phyloP scores from a whole-genome alignment of 2,113 vertebrate species.

The Passer domesticus region DNA sequence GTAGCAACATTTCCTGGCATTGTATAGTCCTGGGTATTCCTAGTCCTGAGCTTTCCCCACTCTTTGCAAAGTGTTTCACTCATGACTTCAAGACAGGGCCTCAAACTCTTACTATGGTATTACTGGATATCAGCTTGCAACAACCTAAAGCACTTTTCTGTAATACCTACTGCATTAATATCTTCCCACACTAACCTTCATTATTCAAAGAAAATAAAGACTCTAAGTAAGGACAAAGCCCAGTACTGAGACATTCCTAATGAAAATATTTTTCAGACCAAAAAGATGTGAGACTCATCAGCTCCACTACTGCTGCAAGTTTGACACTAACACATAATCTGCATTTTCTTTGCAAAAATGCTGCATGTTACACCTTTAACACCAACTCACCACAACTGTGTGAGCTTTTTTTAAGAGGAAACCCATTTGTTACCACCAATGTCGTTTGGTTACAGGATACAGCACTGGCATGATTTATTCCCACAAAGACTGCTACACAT shows the following conservation, averaged over 20 bases:
- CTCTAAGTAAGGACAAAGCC: not conserved
- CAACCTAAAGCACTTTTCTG: not conserved
- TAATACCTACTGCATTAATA: not conserved
- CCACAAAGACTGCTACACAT: conserved; percentile 96
- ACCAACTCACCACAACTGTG: not conserved
- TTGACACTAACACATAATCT: not conserved
- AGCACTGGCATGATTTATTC: conserved; percentile 97
- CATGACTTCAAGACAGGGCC: not conserved
- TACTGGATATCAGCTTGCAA: not conserved
- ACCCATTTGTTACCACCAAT: not conserved
- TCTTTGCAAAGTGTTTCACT: not conserved
- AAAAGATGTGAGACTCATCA: not conserved
- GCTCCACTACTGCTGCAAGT: not conserved
- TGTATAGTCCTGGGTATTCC: not conserved
- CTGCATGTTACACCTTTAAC: not conserved
- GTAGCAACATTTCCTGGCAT: not conserved
- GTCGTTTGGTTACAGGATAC: conserved; percentile 80
- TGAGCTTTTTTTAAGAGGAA: conserved; percentile 26
- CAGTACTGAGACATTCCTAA: not conserved
- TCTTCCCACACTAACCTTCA: not conserved
- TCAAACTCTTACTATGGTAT: accelerated
- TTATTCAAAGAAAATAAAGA: not conserved
- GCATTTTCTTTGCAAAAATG: not conserved
- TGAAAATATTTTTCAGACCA: not conserved
- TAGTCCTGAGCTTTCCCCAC: not conserved